Evolutionary conservation across 1,140 invertebrate genomes (phyloP), one percentile per base, ranked within the genome.

Genomic region (Argopecten irradians): DNA sequence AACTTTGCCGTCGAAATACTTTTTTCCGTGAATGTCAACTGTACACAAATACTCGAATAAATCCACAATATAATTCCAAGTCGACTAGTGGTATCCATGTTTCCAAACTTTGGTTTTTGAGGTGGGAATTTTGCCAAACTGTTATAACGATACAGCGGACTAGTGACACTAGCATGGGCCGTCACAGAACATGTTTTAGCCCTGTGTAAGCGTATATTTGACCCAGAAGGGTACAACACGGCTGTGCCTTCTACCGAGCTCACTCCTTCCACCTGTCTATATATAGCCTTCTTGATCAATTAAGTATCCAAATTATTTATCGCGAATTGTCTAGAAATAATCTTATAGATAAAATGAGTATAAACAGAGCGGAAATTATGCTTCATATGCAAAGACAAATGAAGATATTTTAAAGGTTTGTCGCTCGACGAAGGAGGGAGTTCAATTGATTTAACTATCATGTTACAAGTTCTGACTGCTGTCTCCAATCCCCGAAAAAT

Each of bases 101-200:
- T 71, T 71, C 55, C 55, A 71, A 71, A 71, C 55, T 71, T 71
- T 71, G 55, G 55, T 71, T 71, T 71, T 71, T 71, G 55, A 71
- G n/a, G n/a, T 71, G 55, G 55, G 55, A 71, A 71, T 28, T 28
- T 71, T 71, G 55, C 55, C 55, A 71, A 71, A 71, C 19, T 71
- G 55, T 71, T 71, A 16, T n/a, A 71, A n/a, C 55, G 55, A 71
- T 71, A 71, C 55, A n/a, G 28, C 55, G 11, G 55, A 71, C 5
- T n/a, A 71, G 55, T 71, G 55, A 71, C 55, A 71, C 55, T 71
- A 71, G 22, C 55, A 71, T 71, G n/a, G 55, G 1, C 55, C 55
- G 55, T 71, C 55, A 71, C 55, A 71, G 55, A 71, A 71, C 55
- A 71, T 71, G 55, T 71, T 71, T n/a, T n/a, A 71, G 55, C 55